These are phyloP conservation scores for Paradoxurus hermaphroditus DNA, from an alignment of 2,113 vertebrate species.

Conservation along the genomic window DNA sequence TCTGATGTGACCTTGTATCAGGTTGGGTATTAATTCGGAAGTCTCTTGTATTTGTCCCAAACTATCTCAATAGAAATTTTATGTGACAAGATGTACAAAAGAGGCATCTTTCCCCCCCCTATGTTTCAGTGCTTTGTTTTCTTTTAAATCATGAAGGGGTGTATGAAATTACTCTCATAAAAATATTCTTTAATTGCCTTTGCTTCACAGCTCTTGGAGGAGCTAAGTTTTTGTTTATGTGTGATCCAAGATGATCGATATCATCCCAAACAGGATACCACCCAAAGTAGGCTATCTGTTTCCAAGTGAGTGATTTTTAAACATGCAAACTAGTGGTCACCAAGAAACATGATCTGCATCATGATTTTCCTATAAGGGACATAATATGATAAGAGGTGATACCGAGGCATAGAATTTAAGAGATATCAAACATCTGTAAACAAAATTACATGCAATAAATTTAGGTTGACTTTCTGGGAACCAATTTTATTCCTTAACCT, in stretches of 20 bases:
- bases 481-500: neutral
- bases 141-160: neutral
- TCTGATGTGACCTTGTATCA: neutral
- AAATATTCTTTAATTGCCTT: neutral
- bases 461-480: neutral
- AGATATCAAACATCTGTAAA: neutral
- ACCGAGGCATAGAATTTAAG: neutral
- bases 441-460: neutral
- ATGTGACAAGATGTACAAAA: neutral
- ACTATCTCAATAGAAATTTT: neutral
- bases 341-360: neutral
- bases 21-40: neutral
- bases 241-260: neutral
- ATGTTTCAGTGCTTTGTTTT: neutral
- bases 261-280: neutral
- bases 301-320: neutral
- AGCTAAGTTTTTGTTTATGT: constrained; percentile 16
- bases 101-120: neutral
- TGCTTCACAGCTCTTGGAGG: neutral
- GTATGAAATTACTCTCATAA: neutral
- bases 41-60: neutral
- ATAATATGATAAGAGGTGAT: neutral
- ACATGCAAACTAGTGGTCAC: neutral
- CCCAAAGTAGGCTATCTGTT: neutral
- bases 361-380: neutral